Evolutionary conservation across 2,797 vertebrate genomes (phyloP), one percentile per base, ranked within the genome.

Genomic region (Syngnathus rostellatus): DNA sequence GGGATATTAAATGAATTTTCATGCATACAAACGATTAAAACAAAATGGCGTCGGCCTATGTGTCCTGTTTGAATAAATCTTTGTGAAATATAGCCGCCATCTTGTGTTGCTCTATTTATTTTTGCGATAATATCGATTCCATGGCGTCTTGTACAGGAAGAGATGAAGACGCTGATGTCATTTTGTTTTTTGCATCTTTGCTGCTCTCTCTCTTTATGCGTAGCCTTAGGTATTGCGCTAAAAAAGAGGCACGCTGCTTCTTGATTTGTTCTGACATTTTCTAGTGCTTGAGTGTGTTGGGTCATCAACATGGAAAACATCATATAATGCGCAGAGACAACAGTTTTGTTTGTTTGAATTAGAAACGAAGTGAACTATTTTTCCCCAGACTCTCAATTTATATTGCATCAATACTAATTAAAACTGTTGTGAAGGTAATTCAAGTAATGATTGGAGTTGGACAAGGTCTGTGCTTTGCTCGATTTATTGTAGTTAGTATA

Each of bases 21-120:
- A 84, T 83, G 79, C 82, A 83, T 83, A 82, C 70, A 81, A 83
- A 83, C 85, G 76, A 68, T 74, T 83, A 71, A 76, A 83, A 86
- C 76, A 81, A 77, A 82, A 79, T 31, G 55, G 80, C 69, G 64
- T 81, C 77, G 73, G 80, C 71, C 74, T 77, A 75, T 77, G 71
- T 84, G 79, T 84, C 81, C 72, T 79, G 78, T 88, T 89, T 86
- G 81, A 85, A 87, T 87, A 86, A 83, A 86, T 81, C 78, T 84
- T 85, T 84, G 75, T 70, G 73, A 83, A 83, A 81, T 64, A 68
- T 25, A 71, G 43, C 19, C 46, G 53, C 11, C 9, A 23, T 43
- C 11, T 41, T 40, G 19, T 62, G 60, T 1, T 62, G 40, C 60
- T 40, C 5, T 23, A 23, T 60, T 60, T 21, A 57, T 40, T 19